A percentile compares a stretch with the other conserved stretches of the same genome.
Conservation (phyloP, 2,888 invertebrate genomes). For the Spicauda simplicius region DNA sequence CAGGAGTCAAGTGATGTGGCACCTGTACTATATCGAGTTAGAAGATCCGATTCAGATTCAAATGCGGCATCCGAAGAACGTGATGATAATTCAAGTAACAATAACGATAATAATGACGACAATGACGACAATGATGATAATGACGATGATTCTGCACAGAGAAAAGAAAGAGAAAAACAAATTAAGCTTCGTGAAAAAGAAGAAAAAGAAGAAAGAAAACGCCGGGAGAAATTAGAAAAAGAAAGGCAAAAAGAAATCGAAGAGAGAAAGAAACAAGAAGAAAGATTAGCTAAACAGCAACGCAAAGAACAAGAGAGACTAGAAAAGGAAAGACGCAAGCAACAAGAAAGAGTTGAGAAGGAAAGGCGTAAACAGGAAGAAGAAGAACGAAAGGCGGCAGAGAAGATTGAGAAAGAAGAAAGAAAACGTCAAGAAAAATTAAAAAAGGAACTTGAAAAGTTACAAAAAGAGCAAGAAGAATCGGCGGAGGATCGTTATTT, state of each 20-base stretch:
- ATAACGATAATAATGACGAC: slow-evolving; percentile 42
- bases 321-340: slow-evolving; percentile 55
- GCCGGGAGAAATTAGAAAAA: slow-evolving; percentile 55
- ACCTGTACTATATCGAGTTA: slow-evolving; percentile 53
- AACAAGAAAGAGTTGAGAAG: slow-evolving; percentile 56
- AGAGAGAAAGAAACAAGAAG: slow-evolving; percentile 52
- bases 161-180: slow-evolving; percentile 42
- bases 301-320: slow-evolving; percentile 50
- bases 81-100: slow-evolving; percentile 51
- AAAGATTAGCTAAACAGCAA: slow-evolving; percentile 52
- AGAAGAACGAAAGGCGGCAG: slow-evolving; percentile 50
- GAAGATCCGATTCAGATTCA: slow-evolving; percentile 58
- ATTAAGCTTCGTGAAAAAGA: slow-evolving; percentile 49
- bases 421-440: slow-evolving; percentile 48
- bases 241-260: slow-evolving; percentile 47
- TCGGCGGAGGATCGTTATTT: slow-evolving; percentile 48
- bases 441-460: slow-evolving; percentile 49
- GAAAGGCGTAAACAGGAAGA: slow-evolving; percentile 53
- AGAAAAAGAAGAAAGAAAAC: slow-evolving; percentile 51
- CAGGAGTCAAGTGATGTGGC: slow-evolving; percentile 58
- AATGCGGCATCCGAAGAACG: slow-evolving; percentile 52
- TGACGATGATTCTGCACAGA: slow-evolving; percentile 43
- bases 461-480: slow-evolving; percentile 54
- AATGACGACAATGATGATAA: slow-evolving; percentile 45
- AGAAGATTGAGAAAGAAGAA: slow-evolving; percentile 48